Evolutionary conservation across 2,888 invertebrate species (phyloP).

Genomic region (Dermolepida albohirtum): DNA sequence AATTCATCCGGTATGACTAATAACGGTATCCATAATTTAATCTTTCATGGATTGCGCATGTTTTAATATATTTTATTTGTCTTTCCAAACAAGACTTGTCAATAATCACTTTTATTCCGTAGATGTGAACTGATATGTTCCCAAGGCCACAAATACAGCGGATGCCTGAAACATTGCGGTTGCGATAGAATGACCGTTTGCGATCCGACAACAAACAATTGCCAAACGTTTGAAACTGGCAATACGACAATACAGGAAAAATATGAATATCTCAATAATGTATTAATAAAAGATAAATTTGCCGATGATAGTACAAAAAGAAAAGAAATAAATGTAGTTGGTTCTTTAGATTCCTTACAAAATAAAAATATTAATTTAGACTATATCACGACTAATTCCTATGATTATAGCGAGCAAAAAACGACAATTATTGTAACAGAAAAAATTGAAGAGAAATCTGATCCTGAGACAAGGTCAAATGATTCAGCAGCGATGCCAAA

Average conservation of each 20-base stretch:
- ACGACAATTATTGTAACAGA: neutral
- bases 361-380: neutral
- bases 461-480: neutral
- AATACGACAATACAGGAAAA: neutral
- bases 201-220: conserved; percentile 20
- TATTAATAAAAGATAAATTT: neutral
- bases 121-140: conserved; percentile 31
- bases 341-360: neutral
- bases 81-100: neutral
- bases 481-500: no score
- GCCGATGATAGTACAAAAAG: neutral
- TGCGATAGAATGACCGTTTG: conserved; percentile 17
- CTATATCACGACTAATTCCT: neutral
- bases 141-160: conserved; percentile 4
- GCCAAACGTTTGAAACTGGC: neutral
- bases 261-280: neutral
- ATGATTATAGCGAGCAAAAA: neutral
- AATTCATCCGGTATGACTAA: conserved; percentile 72
- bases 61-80: neutral
- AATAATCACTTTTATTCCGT: neutral
- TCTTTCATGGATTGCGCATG: conserved; percentile 1
- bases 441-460: neutral
- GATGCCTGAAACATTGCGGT: conserved; percentile 18
- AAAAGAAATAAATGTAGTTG: neutral
- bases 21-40: conserved; percentile 1